These are phyloP conservation scores for Andrena bucephala DNA, from an alignment of 2,888 invertebrate genomes.

Conservation along the genomic window DNA sequence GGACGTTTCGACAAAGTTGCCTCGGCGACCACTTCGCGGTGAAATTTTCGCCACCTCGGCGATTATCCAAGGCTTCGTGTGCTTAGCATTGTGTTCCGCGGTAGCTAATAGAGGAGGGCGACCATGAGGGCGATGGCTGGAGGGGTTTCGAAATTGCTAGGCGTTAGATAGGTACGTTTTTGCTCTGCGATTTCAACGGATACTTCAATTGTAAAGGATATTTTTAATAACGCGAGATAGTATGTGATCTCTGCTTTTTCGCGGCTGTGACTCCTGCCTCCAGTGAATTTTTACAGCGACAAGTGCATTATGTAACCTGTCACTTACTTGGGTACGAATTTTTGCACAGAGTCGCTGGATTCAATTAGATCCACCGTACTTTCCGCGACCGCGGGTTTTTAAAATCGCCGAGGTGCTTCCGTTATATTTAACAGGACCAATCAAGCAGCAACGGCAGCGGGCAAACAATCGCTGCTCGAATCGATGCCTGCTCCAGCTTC, in stretches of 20 bases:
- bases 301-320: conserved; percentile 1
- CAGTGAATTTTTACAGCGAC: not conserved
- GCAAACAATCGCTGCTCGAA: conserved; percentile 38
- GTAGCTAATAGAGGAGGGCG: not conserved
- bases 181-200: no score
- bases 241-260: not conserved
- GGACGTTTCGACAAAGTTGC: conserved; percentile 65
- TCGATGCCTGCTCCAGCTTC: conserved; percentile 12
- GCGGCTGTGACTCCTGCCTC: not conserved
- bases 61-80: conserved; percentile 20
- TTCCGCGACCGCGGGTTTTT: conserved; percentile 5
- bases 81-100: conserved; percentile 21
- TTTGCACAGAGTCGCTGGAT: not conserved
- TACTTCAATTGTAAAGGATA: no score
- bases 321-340: conserved; percentile 3
- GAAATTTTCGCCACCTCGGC: conserved; percentile 44
- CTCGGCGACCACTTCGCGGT: conserved; percentile 68
- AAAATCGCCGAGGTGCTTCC: conserved; percentile 1
- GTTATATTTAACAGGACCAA: conserved; percentile 23
- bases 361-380: conserved; percentile 34
- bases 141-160: not conserved
- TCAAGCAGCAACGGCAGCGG: conserved; percentile 10
- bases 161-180: not conserved
- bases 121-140: conserved; percentile 3
- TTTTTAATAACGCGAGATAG: not conserved